Conservation (phyloP, 2,888 invertebrate species). For the Eupeodes latifasciatus region DNA sequence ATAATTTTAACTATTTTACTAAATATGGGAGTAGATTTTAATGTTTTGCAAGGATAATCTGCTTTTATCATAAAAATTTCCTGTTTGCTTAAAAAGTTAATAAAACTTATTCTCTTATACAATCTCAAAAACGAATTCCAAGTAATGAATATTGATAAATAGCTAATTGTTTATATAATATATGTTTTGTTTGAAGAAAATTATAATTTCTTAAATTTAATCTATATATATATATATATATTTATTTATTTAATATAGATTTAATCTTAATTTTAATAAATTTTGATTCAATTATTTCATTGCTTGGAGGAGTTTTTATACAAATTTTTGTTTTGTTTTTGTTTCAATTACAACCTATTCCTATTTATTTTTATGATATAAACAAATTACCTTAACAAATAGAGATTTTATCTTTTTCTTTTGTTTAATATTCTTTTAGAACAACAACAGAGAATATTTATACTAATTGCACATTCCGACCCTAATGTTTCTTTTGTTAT, state of each 20-base stretch:
- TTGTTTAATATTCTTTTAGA: slow-evolving; percentile 30
- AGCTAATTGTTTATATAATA: slow-evolving; percentile 29
- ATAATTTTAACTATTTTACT: background rate
- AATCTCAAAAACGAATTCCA: slow-evolving; percentile 63
- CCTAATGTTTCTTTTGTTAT: slow-evolving; percentile 28
- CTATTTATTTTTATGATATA: slow-evolving; percentile 52
- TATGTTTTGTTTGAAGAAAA: slow-evolving; percentile 23
- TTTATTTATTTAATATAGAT: slow-evolving; percentile 44
- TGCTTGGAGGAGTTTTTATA: slow-evolving; percentile 62
- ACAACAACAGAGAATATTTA: slow-evolving; percentile 77
- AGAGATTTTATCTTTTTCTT: slow-evolving; percentile 1
- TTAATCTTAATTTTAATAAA: slow-evolving; percentile 58
- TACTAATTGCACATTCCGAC: slow-evolving; percentile 77
- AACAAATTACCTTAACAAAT: slow-evolving; percentile 45
- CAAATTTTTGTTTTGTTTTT: background rate
- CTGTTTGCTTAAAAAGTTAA: background rate
- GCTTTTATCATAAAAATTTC: slow-evolving; percentile 61
- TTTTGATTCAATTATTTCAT: slow-evolving; percentile 63
- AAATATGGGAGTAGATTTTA: slow-evolving; percentile 14
- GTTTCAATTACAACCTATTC: background rate
- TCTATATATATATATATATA: slow-evolving; percentile 41
- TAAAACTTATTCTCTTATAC: slow-evolving; percentile 1
- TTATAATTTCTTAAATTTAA: slow-evolving; percentile 42
- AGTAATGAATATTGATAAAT: slow-evolving; percentile 61
- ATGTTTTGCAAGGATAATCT: slow-evolving; percentile 43